Conservation (phyloP, 2,888 invertebrate species). For the Agonopterix alstromeriana region DNA sequence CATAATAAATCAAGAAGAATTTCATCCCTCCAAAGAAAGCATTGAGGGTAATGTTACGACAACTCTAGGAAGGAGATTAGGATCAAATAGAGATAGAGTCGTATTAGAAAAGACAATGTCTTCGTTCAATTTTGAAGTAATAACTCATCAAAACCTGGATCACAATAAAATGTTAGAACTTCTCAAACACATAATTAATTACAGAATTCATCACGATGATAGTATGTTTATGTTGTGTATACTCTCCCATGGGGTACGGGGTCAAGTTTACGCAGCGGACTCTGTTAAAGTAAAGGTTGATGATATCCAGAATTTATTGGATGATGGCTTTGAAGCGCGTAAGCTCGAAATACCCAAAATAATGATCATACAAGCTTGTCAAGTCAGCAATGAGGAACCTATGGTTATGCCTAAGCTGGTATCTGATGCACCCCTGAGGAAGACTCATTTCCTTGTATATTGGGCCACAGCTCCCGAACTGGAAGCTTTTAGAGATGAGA, state of each 20-base stretch:
- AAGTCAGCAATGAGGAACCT: slow-evolving; percentile 31
- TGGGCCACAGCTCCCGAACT: slow-evolving; percentile 65
- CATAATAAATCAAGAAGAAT: slow-evolving; percentile 62
- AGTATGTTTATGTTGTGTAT: slow-evolving; percentile 65
- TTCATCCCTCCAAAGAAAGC: slow-evolving; percentile 51
- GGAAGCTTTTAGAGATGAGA: slow-evolving; percentile 52
- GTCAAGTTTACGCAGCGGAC: slow-evolving; percentile 59
- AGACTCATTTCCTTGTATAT: slow-evolving; percentile 54
- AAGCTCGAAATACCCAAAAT: slow-evolving; percentile 55
- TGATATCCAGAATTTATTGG: slow-evolving; percentile 51
- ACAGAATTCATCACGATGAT: slow-evolving; percentile 38
- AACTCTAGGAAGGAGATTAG: slow-evolving; percentile 34
- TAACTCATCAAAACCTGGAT: slow-evolving; percentile 39
- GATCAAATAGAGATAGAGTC: slow-evolving; percentile 46
- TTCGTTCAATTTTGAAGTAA: slow-evolving; percentile 49
- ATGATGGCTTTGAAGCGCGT: slow-evolving; percentile 37
- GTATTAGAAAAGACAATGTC: slow-evolving; percentile 46
- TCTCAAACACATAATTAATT: slow-evolving; percentile 40
- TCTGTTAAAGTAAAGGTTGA: slow-evolving; percentile 57
- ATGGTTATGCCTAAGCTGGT: slow-evolving; percentile 22
- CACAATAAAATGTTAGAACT: slow-evolving; percentile 41
- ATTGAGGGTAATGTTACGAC: slow-evolving; percentile 27
- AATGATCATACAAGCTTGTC: slow-evolving; percentile 62
- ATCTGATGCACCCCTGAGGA: slow-evolving; percentile 47
- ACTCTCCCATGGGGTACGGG: slow-evolving; percentile 61